phyloP scores from a whole-genome alignment of 2,888 invertebrate genomes.

The Epirrita christyi region DNA sequence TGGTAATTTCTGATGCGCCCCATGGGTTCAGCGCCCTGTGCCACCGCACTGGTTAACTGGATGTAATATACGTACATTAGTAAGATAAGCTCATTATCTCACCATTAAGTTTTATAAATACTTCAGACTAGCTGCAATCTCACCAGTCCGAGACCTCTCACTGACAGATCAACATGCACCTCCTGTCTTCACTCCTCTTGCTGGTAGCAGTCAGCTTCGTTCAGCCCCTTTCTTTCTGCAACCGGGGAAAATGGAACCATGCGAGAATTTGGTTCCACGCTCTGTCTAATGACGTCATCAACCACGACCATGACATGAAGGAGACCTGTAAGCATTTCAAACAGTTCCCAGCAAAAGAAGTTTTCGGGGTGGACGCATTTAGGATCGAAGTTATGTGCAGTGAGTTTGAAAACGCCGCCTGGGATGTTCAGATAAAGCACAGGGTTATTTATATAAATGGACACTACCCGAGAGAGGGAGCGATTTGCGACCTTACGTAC shows the following conservation, averaged over 20 bases:
- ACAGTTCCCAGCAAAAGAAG: slow-evolving; percentile 17
- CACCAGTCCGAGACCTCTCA: slow-evolving; percentile 1
- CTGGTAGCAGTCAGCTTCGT: slow-evolving; percentile 17
- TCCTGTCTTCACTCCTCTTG: slow-evolving; percentile 5
- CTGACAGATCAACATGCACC: slow-evolving; percentile 23
- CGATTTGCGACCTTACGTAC: slow-evolving; percentile 28
- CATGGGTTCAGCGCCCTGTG: too few relatives aligned
- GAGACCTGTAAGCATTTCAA: slow-evolving; percentile 36
- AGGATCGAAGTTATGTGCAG: slow-evolving; percentile 16
- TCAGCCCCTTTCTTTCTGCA: slow-evolving; percentile 16
- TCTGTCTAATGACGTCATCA: slow-evolving; percentile 29
- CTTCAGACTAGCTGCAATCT: neutral
- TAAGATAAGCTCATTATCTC: too few relatives aligned
- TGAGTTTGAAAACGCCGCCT: slow-evolving; percentile 15
- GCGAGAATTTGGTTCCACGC: slow-evolving; percentile 26
- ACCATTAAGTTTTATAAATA: too few relatives aligned
- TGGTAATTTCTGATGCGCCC: too few relatives aligned
- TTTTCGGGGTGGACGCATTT: slow-evolving; percentile 22
- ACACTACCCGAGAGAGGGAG: slow-evolving; percentile 17
- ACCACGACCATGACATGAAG: slow-evolving; percentile 27
- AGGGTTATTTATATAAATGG: slow-evolving; percentile 26
- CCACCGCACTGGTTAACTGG: too few relatives aligned
- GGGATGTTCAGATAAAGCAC: slow-evolving; percentile 27
- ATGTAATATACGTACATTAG: too few relatives aligned
- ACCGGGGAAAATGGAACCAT: slow-evolving; percentile 19